phyloP scores from a whole-genome alignment of 1,140 invertebrate genomes.

The Hyles vespertilio region DNA sequence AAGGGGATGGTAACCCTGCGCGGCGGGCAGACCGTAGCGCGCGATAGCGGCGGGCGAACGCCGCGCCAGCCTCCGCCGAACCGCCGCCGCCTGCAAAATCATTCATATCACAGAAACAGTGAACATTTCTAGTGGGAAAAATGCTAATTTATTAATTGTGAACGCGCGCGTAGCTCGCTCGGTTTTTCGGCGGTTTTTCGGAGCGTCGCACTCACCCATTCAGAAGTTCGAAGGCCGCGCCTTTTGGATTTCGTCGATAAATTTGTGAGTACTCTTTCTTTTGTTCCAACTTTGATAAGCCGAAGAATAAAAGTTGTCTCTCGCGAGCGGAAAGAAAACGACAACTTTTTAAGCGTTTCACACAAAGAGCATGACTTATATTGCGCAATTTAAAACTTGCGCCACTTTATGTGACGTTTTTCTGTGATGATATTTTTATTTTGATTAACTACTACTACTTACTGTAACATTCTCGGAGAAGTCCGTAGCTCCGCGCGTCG shows the following conservation, averaged over 20 bases:
- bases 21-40: conserved; percentile 45
- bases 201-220: conserved; percentile 21
- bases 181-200: conserved; percentile 35
- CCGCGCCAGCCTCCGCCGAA: conserved; percentile 29
- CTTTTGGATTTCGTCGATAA: conserved; percentile 31
- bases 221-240: conserved; percentile 28
- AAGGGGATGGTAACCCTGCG: conserved; percentile 16
- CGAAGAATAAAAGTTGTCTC: too few species aligned
- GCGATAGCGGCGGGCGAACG: conserved; percentile 56
- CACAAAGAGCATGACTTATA: too few species aligned
- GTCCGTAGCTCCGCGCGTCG: too few species aligned
- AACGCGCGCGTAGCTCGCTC: conserved; percentile 15
- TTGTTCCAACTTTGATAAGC: conserved; percentile 22
- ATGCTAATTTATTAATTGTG: conserved; percentile 41
- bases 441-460: too few species aligned
- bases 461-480: too few species aligned
- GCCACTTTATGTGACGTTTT: too few species aligned
- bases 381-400: too few species aligned
- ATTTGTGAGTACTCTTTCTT: conserved; percentile 48
- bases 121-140: conserved; percentile 39
- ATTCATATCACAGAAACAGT: conserved; percentile 26
- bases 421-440: too few species aligned
- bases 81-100: conserved; percentile 21
- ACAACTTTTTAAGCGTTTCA: too few species aligned
- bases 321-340: too few species aligned